Percentiles rank a stretch among this genome's conserved stretches.
Evolutionary conservation across 37 sponge, comb jelly and placozoan species (phyloP).

Genomic region (Aphrocallistes beatrix): DNA sequence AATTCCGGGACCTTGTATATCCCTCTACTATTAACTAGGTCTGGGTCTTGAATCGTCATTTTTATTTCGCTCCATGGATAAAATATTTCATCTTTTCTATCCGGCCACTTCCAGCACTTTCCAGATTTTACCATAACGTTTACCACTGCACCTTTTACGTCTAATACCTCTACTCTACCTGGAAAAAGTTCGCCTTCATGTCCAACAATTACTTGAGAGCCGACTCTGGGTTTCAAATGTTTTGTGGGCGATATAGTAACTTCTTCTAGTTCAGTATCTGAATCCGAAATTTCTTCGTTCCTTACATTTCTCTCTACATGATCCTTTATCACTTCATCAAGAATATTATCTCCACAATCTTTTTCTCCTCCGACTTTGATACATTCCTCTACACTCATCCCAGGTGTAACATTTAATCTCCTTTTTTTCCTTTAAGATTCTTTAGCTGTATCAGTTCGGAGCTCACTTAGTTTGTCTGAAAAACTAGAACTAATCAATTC

Average conservation of each 20-base stretch:
- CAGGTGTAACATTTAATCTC: neutral
- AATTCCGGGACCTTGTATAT: too few relatives aligned
- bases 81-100: slow-evolving; percentile 14
- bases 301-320: neutral
- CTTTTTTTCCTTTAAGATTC: neutral
- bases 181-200: slow-evolving; percentile 24
- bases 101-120: slow-evolving; percentile 32
- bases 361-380: neutral
- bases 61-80: slow-evolving; percentile 19
- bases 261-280: neutral
- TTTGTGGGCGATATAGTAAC: neutral
- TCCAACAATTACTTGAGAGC: neutral
- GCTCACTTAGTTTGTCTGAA: neutral
- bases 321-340: neutral
- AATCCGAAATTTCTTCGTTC: neutral
- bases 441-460: neutral
- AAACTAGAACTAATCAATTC: neutral
- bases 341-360: neutral
- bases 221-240: neutral
- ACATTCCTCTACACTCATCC: neutral
- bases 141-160: slow-evolving; percentile 13
- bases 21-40: neutral
- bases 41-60: neutral
- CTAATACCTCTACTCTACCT: neutral
- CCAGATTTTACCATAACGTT: slow-evolving; percentile 30